These are phyloP conservation scores for Coregonus suidteri DNA, from an alignment of 2,797 vertebrate species.

Conservation along the genomic window DNA sequence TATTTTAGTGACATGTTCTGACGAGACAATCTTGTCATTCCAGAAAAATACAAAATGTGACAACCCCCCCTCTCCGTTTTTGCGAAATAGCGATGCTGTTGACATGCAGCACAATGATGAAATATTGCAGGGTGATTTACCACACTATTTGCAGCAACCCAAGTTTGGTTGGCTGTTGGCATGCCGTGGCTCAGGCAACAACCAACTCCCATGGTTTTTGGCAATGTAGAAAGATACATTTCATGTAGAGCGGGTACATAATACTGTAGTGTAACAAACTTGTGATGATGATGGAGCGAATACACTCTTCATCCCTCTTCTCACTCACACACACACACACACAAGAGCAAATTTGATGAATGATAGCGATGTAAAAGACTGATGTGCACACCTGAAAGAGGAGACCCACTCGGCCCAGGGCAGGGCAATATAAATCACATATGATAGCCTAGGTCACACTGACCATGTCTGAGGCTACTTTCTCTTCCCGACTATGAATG, in stretches of 20 bases:
- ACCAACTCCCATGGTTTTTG: not conserved
- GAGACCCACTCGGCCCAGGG: not conserved
- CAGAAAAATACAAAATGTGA: not conserved
- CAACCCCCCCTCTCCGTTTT: not conserved
- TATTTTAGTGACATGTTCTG: conserved; percentile 4
- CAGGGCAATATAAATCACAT: not conserved
- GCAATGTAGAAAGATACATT: not conserved
- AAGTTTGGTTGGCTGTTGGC: not conserved
- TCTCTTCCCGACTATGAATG: not conserved
- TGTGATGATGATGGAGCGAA: not conserved
- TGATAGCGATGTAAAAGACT: no score
- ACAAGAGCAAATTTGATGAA: no score
- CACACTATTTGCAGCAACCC: not conserved
- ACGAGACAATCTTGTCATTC: not conserved
- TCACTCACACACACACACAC: no score
- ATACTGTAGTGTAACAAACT: not conserved
- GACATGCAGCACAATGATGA: not conserved
- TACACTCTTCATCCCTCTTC: not conserved
- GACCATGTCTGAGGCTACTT: not conserved
- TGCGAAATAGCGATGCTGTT: not conserved
- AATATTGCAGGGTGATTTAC: not conserved
- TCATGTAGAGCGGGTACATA: not conserved
- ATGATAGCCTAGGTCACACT: not conserved
- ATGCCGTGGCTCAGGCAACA: not conserved
- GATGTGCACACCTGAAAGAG: not conserved